Conservation (phyloP, 1,140 invertebrate species). For the Drosophila subobscura region DNA sequence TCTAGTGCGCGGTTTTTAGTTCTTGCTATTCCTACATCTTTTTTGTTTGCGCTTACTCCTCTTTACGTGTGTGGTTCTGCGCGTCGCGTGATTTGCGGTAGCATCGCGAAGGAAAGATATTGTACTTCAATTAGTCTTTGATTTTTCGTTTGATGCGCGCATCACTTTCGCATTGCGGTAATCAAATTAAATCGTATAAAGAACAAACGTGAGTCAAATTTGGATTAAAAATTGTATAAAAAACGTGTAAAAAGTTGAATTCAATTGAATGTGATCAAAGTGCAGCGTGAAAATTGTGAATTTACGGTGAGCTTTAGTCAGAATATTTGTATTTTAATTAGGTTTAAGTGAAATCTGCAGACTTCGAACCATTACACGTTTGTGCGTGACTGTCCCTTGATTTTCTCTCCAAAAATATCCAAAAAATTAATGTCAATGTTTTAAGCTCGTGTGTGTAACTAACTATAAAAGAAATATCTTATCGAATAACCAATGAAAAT, state of each 20-base stretch:
- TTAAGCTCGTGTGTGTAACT: too few relatives aligned
- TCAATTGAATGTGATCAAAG: background rate
- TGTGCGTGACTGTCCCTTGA: too few relatives aligned
- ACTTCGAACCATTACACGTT: too few relatives aligned
- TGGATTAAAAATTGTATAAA: constrained; percentile 1
- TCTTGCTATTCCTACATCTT: constrained; percentile 26
- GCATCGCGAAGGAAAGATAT: background rate
- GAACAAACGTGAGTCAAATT: constrained; percentile 28
- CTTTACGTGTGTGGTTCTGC: background rate
- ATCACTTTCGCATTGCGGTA: constrained; percentile 7
- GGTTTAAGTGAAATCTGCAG: too few relatives aligned
- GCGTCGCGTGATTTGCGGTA: background rate
- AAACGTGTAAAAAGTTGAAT: constrained; percentile 11
- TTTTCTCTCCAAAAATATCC: background rate
- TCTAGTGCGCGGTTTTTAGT: constrained; percentile 43
- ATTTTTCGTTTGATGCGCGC: constrained; percentile 7
- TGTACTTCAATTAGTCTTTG: constrained; percentile 1
- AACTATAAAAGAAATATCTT: constrained; percentile 1
- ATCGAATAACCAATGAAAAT: constrained; percentile 24
- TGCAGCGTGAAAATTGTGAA: background rate
- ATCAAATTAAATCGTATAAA: constrained; percentile 46
- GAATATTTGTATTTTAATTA: too few relatives aligned
- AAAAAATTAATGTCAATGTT: too few relatives aligned
- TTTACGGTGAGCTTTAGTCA: too few relatives aligned
- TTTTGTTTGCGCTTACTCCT: constrained; percentile 1